These are phyloP conservation scores for Sthenelais limicola DNA, from an alignment of 2,888 invertebrate genomes.

Conservation along the genomic window DNA sequence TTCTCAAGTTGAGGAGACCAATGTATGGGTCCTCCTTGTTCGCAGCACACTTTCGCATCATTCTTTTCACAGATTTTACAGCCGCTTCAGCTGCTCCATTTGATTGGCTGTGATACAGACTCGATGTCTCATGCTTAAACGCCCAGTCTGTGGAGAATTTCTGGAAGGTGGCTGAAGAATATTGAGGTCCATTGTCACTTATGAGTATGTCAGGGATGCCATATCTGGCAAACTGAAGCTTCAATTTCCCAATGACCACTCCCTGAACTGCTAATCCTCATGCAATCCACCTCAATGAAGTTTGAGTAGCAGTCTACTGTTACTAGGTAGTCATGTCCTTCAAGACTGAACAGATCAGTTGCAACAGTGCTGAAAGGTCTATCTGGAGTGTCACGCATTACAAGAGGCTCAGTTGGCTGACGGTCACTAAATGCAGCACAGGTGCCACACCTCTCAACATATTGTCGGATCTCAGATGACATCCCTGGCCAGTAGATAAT, in stretches of 20 bases:
- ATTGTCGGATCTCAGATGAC: not conserved
- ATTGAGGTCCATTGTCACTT: conserved; percentile 33
- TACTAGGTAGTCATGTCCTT: conserved; percentile 50
- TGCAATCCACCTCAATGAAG: conserved; percentile 51
- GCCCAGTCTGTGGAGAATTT: no score
- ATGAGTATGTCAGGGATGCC: conserved; percentile 19
- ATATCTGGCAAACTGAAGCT: conserved; percentile 24
- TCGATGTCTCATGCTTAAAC: no score
- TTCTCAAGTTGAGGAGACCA: no score
- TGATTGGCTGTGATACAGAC: no score
- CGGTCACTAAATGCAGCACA: not conserved
- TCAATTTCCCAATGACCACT: conserved; percentile 45
- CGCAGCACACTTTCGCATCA: no score
- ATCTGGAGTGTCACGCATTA: conserved; percentile 45
- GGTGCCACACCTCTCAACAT: not conserved
- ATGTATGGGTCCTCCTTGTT: no score
- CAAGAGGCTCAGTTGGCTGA: conserved; percentile 42
- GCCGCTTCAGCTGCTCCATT: no score
- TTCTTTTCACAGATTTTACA: no score
- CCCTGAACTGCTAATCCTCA: conserved; percentile 43
- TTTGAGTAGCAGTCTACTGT: conserved; percentile 51
- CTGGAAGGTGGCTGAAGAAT: no score
- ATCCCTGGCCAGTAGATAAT: conserved; percentile 21
- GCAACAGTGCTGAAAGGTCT: conserved; percentile 53
- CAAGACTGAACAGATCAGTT: conserved; percentile 51